phyloP scores from a whole-genome alignment of 2,888 invertebrate genomes.

The Drosophila eohydei region DNA sequence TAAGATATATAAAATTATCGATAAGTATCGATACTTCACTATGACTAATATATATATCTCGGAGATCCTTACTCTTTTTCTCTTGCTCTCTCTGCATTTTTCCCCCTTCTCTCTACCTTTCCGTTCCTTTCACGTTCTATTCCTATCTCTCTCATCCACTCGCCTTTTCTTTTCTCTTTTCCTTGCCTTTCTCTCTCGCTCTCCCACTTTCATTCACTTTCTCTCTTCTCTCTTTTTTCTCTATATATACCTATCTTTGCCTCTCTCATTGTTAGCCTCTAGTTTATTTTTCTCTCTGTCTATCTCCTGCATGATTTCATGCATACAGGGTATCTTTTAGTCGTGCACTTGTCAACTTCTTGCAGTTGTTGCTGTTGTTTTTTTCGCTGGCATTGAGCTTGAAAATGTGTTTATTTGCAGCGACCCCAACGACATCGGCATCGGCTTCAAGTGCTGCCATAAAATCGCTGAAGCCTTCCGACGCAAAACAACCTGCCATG shows the following conservation, averaged over 20 bases:
- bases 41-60: no score
- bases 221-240: no score
- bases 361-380: slow-evolving; percentile 22
- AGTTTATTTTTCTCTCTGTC: background rate
- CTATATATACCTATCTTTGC: no score
- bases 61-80: background rate
- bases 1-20: no score
- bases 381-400: slow-evolving; percentile 74
- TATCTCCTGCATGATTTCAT: background rate
- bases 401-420: slow-evolving; percentile 80
- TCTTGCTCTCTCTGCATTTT: background rate
- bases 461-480: slow-evolving; percentile 77
- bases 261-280: accelerated
- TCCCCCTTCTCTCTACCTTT: background rate
- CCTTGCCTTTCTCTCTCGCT: background rate
- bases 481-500: slow-evolving; percentile 66
- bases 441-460: slow-evolving; percentile 72
- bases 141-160: background rate
- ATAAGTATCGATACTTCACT: no score
- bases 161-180: background rate
- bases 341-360: background rate
- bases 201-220: background rate
- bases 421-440: slow-evolving; percentile 45
- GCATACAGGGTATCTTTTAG: background rate
- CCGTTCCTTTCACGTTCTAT: background rate